These are phyloP conservation scores for Tipula vernalis DNA, from an alignment of 2,888 invertebrate genomes.

Conservation along the genomic window DNA sequence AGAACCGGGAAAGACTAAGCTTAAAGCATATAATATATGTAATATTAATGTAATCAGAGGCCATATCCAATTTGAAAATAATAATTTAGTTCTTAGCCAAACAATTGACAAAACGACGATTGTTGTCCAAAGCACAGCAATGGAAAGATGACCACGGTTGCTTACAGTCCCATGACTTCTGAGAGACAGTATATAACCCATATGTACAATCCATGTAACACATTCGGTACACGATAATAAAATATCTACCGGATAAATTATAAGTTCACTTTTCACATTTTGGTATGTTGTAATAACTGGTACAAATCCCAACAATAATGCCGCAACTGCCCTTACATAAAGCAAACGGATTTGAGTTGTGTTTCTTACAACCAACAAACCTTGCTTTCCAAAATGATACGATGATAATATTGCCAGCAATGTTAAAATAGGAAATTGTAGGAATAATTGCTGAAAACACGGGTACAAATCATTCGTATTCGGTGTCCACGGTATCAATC, in stretches of 20 bases:
- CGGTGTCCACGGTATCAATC: slow-evolving; percentile 56
- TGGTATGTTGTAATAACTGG: slow-evolving; percentile 58
- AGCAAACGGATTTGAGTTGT: slow-evolving; percentile 49
- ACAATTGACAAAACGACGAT: slow-evolving; percentile 54
- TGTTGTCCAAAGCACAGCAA: slow-evolving; percentile 56
- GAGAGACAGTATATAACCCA: slow-evolving; percentile 47
- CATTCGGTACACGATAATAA: slow-evolving; percentile 56
- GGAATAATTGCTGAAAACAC: slow-evolving; percentile 74
- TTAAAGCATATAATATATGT: slow-evolving; percentile 55
- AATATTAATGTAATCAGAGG: slow-evolving; percentile 47
- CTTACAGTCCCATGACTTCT: slow-evolving; percentile 49
- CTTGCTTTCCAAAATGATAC: slow-evolving; percentile 62
- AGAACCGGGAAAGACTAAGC: slow-evolving; percentile 49
- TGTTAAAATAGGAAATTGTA: slow-evolving; percentile 62
- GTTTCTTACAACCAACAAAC: slow-evolving; percentile 48
- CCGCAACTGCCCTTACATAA: slow-evolving; percentile 48
- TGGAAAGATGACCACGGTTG: slow-evolving; percentile 58
- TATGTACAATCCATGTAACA: slow-evolving; percentile 71
- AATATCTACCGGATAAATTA: slow-evolving; percentile 53
- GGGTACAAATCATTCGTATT: slow-evolving; percentile 61
- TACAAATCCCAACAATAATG: slow-evolving; percentile 48
- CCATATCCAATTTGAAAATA: slow-evolving; percentile 43
- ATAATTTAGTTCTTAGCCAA: slow-evolving; percentile 51
- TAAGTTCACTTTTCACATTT: slow-evolving; percentile 40
- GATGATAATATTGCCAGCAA: slow-evolving; percentile 67